Evolutionary conservation across 1,140 invertebrate genomes (phyloP).

Genomic region (Drosophila tsacasi): DNA sequence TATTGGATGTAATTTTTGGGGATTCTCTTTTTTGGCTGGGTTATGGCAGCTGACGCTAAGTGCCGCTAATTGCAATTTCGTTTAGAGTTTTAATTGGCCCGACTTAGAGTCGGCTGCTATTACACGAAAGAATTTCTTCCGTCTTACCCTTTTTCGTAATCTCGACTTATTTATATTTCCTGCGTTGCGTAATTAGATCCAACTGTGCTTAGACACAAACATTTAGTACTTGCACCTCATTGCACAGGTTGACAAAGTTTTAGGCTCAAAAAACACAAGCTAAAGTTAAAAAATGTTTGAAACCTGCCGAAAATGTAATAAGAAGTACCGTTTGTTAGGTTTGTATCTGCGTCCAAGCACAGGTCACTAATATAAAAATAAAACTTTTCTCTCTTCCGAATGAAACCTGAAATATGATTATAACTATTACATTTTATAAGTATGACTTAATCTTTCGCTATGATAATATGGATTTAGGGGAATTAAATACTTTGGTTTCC

Average conservation of each 20-base stretch:
- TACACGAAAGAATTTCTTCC: background rate
- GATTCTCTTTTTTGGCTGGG: conserved; percentile 39
- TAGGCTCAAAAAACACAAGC: background rate
- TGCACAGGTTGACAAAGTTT: background rate
- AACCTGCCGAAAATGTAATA: background rate
- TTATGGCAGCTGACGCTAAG: conserved; percentile 78
- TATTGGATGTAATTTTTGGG: conserved; percentile 69
- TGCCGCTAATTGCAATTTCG: conserved; percentile 82
- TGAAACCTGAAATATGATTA: background rate
- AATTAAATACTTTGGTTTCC: background rate
- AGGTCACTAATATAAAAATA: background rate
- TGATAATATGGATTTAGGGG: background rate
- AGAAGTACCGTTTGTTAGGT: background rate
- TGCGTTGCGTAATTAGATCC: conserved; percentile 39
- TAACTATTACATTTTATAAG: background rate
- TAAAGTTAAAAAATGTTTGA: background rate
- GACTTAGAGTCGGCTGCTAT: conserved; percentile 19
- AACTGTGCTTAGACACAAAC: conserved; percentile 21
- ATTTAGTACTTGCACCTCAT: background rate
- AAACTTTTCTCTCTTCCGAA: background rate
- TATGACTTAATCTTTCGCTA: background rate
- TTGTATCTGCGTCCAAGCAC: background rate
- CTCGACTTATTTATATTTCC: conserved; percentile 46
- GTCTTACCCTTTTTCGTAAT: conserved; percentile 12
- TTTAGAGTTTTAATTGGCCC: conserved; percentile 69